Evolutionary conservation across 2,113 vertebrate genomes (phyloP).

Genomic region (Cyanoderma ruficeps): DNA sequence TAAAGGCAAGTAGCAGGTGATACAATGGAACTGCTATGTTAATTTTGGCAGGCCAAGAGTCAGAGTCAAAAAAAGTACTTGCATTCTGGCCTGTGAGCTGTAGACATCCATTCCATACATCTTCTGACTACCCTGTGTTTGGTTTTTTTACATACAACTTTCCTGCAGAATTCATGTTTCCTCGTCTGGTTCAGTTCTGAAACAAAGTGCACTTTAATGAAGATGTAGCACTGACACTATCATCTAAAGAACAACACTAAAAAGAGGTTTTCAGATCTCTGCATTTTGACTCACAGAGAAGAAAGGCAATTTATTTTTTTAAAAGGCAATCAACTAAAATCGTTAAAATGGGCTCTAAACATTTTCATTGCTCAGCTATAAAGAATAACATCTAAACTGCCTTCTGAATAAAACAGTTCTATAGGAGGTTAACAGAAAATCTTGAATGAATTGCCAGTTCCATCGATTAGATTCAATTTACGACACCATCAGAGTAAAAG

Average conservation of each 20-base stretch:
- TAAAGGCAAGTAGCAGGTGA: not conserved
- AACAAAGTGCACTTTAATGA: not conserved
- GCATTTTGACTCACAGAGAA: not conserved
- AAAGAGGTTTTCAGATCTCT: not conserved
- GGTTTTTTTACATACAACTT: not conserved
- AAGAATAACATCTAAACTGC: not conserved
- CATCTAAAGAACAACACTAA: not conserved
- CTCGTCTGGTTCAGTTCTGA: not conserved
- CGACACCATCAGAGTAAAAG: not conserved
- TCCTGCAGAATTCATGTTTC: not conserved
- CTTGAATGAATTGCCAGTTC: slow-evolving; percentile 44
- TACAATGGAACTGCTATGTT: not conserved
- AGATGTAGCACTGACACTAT: not conserved
- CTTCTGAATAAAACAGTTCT: slow-evolving; percentile 42
- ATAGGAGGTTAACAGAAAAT: slow-evolving; percentile 40
- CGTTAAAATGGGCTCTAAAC: not conserved
- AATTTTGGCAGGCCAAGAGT: not conserved
- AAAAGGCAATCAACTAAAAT: not conserved
- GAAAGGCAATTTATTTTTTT: not conserved
- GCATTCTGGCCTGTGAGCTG: not conserved
- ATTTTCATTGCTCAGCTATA: not conserved
- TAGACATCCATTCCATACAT: not conserved
- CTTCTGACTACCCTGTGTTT: not conserved
- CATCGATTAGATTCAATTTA: slow-evolving; percentile 43
- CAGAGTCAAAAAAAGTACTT: not conserved